Conservation (phyloP, 1,140 invertebrate species). For the Drosophila orosa region DNA sequence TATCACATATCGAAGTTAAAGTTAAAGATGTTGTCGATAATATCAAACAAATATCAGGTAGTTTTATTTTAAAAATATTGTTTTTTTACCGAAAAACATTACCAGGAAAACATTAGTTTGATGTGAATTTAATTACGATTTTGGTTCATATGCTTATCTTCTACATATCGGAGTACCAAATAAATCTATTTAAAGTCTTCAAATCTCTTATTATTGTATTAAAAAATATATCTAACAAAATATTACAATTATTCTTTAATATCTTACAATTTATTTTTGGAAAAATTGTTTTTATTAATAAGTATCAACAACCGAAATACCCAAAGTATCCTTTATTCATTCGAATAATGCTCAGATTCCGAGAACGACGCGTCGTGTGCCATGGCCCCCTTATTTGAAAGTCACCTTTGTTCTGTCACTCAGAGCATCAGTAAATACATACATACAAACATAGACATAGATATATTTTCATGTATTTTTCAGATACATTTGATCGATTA, state of each 20-base stretch:
- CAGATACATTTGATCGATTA: slow-evolving; percentile 50
- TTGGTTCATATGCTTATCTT: not conserved
- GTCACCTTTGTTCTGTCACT: slow-evolving; percentile 49
- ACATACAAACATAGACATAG: slow-evolving; percentile 9
- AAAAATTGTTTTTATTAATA: not conserved
- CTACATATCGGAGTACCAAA: too few species aligned
- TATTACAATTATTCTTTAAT: not conserved
- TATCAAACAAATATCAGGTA: too few species aligned
- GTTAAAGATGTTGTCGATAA: too few species aligned
- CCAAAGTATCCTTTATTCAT: slow-evolving; percentile 17
- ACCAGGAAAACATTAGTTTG: too few species aligned
- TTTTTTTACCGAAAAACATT: too few species aligned
- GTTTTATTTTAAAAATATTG: too few species aligned
- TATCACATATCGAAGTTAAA: too few species aligned
- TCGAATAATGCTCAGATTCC: slow-evolving; percentile 18
- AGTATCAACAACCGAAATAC: not conserved
- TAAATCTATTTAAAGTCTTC: not conserved
- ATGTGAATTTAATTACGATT: not conserved
- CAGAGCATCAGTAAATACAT: slow-evolving; percentile 24
- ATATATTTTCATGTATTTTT: slow-evolving; percentile 32
- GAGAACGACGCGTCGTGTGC: slow-evolving; percentile 15
- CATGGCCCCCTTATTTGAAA: slow-evolving; percentile 29
- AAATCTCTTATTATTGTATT: not conserved
- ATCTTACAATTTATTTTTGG: not conserved
- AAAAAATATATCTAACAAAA: not conserved